Evolutionary conservation across 2,888 invertebrate species (phyloP), one percentile per base, ranked within the genome.

Genomic region (Cacoxenus indagator): DNA sequence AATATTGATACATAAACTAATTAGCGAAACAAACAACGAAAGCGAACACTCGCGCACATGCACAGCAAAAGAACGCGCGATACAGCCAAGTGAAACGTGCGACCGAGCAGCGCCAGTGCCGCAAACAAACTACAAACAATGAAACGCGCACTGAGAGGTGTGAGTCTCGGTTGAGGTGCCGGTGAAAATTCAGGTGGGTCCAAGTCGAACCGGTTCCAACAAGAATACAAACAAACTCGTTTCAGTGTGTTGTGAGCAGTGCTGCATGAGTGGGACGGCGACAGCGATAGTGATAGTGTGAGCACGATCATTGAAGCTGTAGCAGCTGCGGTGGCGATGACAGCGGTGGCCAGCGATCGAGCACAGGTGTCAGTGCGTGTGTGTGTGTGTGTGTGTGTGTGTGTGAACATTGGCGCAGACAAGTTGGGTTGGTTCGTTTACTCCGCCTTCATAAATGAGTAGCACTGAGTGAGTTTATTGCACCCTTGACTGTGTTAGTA

Each of bases 101-200:
- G 78, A 81, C 83, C 78, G 81, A 77, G 82, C 83, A 73, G 75
- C 78, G 78, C 73, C 83, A 78, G 72, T 75, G 81, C 81, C 82
- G 83, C 78, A 77, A 81, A 78, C 81, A 72, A 76, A 81, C 81
- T 81, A 82, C 82, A 66, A 59, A 67, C 74, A 71, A 78, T 69
- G 72, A 70, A 67, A 67, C 67, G 67, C 61, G 55, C 55, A 51
- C 73, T 64, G 70, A 45, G 57, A 64, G 61, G 70, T 73, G 70
- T 68, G 48, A 68, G 65, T 29, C 57, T 24, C n/a, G 11, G 37
- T 19, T 54, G 27, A 45, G 26, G 31, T 64, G 68, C 80, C 80
- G 83, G 83, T 75, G 73, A 69, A 73, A 78, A 73, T 69, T 81
- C 81, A 81, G 77, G 78, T 81, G 81, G 75, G 78, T 67, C 66